Percentiles rank a stretch among this genome's conserved stretches.
Evolutionary conservation across 2,797 vertebrate genomes (phyloP).

Genomic region (Botia kubotai): DNA sequence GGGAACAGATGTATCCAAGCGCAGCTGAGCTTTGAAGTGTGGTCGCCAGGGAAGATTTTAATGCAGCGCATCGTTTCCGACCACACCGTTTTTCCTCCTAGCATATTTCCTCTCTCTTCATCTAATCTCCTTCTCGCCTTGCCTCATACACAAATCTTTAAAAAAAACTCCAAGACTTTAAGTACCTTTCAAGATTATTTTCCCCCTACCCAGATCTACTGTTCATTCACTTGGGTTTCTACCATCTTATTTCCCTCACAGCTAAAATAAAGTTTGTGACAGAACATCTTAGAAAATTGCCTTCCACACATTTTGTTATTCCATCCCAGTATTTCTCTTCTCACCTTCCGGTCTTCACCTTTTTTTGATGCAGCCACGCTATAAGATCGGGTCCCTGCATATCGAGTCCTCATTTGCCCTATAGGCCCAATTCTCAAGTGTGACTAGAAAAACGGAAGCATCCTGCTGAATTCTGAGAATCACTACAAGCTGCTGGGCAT

Average conservation of each 20-base stretch:
- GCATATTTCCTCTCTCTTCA: background rate
- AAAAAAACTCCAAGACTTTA: constrained; percentile 15
- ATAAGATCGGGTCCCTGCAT: constrained; percentile 8
- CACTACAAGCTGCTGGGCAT: constrained; percentile 32
- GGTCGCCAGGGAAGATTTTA: constrained; percentile 48
- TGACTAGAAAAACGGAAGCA: constrained; percentile 8
- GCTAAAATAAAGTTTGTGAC: constrained; percentile 34
- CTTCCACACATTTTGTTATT: constrained; percentile 25
- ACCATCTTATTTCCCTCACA: constrained; percentile 1
- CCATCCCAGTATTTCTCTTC: constrained; percentile 20
- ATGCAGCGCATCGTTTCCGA: constrained; percentile 43
- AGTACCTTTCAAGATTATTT: constrained; percentile 20
- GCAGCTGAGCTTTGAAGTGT: constrained; percentile 43
- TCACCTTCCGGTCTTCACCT: background rate
- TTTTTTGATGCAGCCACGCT: background rate
- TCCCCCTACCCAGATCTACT: background rate
- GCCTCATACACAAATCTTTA: background rate
- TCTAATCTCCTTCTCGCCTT: background rate
- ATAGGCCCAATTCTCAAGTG: constrained; percentile 14
- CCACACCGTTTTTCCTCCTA: background rate
- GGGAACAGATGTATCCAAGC: constrained; percentile 39
- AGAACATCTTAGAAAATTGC: constrained; percentile 15
- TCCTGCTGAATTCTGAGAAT: constrained; percentile 23
- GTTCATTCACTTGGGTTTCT: constrained; percentile 12
- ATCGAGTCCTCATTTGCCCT: constrained; percentile 21